These are phyloP conservation scores for Amphipyra tragopoginis DNA, from an alignment of 2,888 invertebrate genomes.

Conservation along the genomic window DNA sequence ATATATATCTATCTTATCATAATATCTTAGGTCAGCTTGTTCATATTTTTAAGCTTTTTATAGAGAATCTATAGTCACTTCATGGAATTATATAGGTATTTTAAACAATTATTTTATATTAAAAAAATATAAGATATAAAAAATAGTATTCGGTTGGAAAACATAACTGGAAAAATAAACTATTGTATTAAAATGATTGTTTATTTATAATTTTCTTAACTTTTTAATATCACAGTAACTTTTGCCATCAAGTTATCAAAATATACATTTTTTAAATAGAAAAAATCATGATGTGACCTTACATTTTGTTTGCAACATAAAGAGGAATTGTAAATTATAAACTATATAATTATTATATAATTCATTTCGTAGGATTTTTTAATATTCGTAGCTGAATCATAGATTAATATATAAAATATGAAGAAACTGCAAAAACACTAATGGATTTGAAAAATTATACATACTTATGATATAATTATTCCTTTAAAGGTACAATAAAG, in stretches of 20 bases:
- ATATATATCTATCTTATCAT: slow-evolving; percentile 47
- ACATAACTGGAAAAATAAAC: too few relatives aligned
- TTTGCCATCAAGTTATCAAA: too few relatives aligned
- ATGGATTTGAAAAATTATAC: slow-evolving; percentile 84
- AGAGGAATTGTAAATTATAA: slow-evolving; percentile 76
- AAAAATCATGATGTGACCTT: slow-evolving; percentile 56
- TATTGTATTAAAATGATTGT: too few relatives aligned
- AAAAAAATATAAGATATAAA: too few relatives aligned
- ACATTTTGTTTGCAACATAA: slow-evolving; percentile 62
- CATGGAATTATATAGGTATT: slow-evolving; percentile 41
- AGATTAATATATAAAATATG: slow-evolving; percentile 69
- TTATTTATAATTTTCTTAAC: too few relatives aligned
- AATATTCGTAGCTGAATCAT: slow-evolving; percentile 72
- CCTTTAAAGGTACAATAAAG: slow-evolving; percentile 70
- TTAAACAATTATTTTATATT: too few relatives aligned
- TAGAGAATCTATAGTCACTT: slow-evolving; percentile 63
- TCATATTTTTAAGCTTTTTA: slow-evolving; percentile 62
- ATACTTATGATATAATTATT: slow-evolving; percentile 69
- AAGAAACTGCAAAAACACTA: slow-evolving; percentile 86
- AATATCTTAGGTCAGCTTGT: slow-evolving; percentile 66
- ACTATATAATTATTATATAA: slow-evolving; percentile 48
- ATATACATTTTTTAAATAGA: too few relatives aligned
- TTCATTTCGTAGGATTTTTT: slow-evolving; percentile 69
- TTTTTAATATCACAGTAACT: too few relatives aligned
- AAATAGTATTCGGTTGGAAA: too few relatives aligned